Percentiles rank a stretch among this genome's conserved stretches.
phyloP scores from a whole-genome alignment of 2,797 vertebrate genomes.

The Mycteria americana region DNA sequence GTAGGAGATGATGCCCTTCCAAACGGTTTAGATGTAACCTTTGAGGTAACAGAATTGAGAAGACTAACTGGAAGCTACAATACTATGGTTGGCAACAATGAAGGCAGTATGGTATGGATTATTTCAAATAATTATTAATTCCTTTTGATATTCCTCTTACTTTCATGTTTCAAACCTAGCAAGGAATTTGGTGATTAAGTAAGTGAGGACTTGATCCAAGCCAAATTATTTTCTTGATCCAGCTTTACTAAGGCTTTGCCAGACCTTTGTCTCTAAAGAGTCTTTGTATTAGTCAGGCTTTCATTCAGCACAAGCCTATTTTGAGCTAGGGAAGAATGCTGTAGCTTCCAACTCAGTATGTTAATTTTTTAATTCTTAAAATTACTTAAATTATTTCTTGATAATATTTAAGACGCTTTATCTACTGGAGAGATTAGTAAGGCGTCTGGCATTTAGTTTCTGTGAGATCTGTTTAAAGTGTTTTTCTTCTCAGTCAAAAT shows the following conservation, averaged over 20 bases:
- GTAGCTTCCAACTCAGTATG: not conserved
- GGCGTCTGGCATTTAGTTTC: not conserved
- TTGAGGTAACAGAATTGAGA: conserved; percentile 91
- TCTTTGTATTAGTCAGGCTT: conserved; percentile 10
- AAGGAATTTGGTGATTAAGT: not conserved
- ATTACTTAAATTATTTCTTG: not conserved
- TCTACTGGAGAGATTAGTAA: not conserved
- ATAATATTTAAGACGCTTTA: not conserved
- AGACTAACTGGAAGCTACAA: conserved; percentile 94
- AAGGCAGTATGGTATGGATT: conserved; percentile 93
- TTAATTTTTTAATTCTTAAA: not conserved
- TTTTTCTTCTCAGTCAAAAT: not conserved
- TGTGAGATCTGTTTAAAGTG: not conserved
- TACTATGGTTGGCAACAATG: conserved; percentile 98
- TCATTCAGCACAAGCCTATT: not conserved
- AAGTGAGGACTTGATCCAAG: not conserved
- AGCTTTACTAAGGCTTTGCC: not conserved
- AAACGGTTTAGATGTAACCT: conserved; percentile 92
- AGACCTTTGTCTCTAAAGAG: not conserved
- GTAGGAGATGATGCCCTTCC: conserved; percentile 89
- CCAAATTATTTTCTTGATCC: not conserved
- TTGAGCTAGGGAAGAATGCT: not conserved
- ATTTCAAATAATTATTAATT: not conserved
- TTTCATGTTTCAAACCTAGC: not conserved
- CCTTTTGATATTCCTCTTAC: not conserved